Percentiles rank a stretch among this genome's conserved stretches.
Conservation (phyloP, 2,797 vertebrate genomes). For the Molossus alvarezi region DNA sequence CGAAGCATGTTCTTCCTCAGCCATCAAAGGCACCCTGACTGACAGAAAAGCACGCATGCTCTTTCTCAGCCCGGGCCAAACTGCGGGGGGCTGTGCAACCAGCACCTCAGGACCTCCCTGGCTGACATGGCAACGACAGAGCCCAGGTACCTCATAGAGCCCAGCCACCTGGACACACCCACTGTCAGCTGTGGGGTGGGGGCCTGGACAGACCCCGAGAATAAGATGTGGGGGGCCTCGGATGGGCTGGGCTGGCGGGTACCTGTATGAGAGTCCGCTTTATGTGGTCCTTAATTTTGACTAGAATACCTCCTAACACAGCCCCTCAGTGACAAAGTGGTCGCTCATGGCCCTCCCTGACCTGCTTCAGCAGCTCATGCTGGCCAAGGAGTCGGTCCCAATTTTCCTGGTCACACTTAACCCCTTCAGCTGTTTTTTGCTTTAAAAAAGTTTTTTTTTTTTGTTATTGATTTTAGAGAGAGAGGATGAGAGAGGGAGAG, state of each 20-base stretch:
- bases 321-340: not conserved
- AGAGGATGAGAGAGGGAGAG: too few relatives aligned
- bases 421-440: rapidly evolving
- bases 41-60: not conserved
- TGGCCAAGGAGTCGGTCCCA: rapidly evolving
- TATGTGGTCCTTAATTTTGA: not conserved
- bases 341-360: not conserved
- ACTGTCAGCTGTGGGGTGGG: not conserved
- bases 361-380: too few relatives aligned
- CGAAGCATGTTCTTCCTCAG: not conserved
- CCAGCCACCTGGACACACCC: not conserved
- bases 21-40: not conserved
- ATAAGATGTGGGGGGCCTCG: rapidly evolving
- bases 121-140: not conserved
- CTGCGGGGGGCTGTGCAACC: not conserved
- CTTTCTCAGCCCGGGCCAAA: not conserved
- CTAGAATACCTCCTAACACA: not conserved
- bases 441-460: too few relatives aligned
- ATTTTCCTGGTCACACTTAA: too few relatives aligned
- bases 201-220: not conserved
- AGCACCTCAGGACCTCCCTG: not conserved
- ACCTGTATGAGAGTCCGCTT: not conserved
- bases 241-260: too few relatives aligned
- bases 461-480: too few relatives aligned
- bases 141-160: not conserved